Evolutionary conservation across 1,140 invertebrate genomes (phyloP).

Genomic region (Trachelipus rathkii): DNA sequence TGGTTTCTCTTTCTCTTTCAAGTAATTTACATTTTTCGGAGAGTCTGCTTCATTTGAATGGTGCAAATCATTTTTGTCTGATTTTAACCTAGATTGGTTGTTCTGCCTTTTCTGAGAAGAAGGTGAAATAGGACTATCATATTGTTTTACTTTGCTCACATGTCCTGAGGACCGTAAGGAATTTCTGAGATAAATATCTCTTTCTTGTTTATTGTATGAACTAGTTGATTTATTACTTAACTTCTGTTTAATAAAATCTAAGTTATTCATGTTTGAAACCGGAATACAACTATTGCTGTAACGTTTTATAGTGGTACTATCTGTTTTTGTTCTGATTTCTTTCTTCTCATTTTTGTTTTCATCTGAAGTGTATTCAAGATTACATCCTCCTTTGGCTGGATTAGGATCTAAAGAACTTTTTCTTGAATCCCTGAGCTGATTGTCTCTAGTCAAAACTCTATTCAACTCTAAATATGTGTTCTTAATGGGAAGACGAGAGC

Average conservation of each 20-base stretch:
- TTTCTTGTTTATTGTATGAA: background rate
- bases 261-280: background rate
- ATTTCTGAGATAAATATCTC: background rate
- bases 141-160: background rate
- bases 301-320: background rate
- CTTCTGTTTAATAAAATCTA: background rate
- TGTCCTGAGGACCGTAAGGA: background rate
- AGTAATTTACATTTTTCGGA: background rate
- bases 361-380: background rate
- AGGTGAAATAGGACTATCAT: background rate
- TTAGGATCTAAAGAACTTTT: background rate
- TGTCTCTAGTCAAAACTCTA: background rate
- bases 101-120: background rate
- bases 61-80: background rate
- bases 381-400: background rate
- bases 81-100: background rate
- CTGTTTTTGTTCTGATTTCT: background rate
- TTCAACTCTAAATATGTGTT: background rate
- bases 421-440: background rate
- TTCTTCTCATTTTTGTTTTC: background rate
- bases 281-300: background rate
- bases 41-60: background rate
- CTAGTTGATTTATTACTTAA: background rate
- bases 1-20: background rate
- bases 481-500: background rate